Base-by-base conservation (phyloP, 2,888 invertebrate species). In the Pheosia tremula region DNA sequence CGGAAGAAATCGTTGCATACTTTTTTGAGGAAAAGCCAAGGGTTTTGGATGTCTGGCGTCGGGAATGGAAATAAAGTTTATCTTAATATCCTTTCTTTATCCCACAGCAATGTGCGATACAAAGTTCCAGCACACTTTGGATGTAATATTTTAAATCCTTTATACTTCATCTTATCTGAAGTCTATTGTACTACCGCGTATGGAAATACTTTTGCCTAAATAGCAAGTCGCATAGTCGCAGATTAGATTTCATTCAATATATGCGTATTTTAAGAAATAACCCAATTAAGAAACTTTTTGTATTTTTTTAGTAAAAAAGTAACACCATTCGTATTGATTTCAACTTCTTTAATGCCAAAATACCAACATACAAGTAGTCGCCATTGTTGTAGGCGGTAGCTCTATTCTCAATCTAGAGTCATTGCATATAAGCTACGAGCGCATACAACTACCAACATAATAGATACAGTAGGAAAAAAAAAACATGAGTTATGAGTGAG, bases 1-100 rank as follows among this genome's bases (percentile, higher is more conserved):
- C 41, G 65, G 59, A 61, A 64, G 50, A 52, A 66, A 36, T 53
- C 61, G 57, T 63, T 66, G 64, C 62, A 69, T 60, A 56, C 59
- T 61, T 65, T 58, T 73, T 67, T 62, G 62, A 62, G 67, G 60
- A 67, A 71, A 66, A 45, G 47, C 63, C 41, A 41, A 47, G 4
- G n/a, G 1, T n/a, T 11, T 64, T 63, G 43, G 54, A 49, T 10
- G 61, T 53, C 60, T 58, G 59, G 43, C 55, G 38, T 39, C 52
- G 55, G 41, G 41, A 37, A 61, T 60, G 56, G 61, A 58, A 63
- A 55, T 10, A 55, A 66, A 69, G 62, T 63, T 63, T 65, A 65
- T 68, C 59, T 63, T 67, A 64, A 57, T 57, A 58, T 56, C 47
- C 13, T 6, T 2, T 6, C 13, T 7, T 50, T 60, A 54, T 60